phyloP scores from a whole-genome alignment of 2,113 vertebrate species.

The Labeo rohita region DNA sequence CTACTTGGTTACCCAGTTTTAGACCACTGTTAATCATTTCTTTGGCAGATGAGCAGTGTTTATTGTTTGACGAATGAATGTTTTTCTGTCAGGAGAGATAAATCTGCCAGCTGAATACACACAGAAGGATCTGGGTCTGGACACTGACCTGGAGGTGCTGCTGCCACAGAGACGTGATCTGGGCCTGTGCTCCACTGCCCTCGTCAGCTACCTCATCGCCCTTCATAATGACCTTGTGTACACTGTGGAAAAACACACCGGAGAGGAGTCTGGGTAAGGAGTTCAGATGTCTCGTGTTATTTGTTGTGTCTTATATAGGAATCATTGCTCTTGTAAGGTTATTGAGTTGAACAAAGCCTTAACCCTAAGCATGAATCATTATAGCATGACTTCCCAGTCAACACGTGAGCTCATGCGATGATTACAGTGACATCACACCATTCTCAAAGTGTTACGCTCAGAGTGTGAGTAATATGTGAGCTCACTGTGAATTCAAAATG shows the following conservation, averaged over 20 bases:
- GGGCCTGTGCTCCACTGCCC: constrained; percentile 89
- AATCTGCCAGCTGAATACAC: constrained; percentile 84
- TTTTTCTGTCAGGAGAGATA: constrained; percentile 82
- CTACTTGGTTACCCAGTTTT: neutral
- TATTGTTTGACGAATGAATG: neutral
- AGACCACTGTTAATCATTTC: neutral
- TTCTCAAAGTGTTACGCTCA: too few species aligned
- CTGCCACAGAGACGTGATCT: constrained; percentile 84
- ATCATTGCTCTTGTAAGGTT: neutral
- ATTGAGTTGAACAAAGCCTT: neutral
- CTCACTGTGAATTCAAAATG: too few species aligned
- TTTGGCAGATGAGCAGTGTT: neutral
- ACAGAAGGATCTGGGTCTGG: constrained; percentile 74
- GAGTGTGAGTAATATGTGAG: too few species aligned
- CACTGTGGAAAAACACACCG: constrained; percentile 75
- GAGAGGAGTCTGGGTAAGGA: constrained; percentile 79
- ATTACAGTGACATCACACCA: too few species aligned
- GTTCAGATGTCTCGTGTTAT: constrained; percentile 3
- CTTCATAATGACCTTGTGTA: constrained; percentile 87
- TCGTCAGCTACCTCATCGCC: constrained; percentile 88
- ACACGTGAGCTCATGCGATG: too few species aligned
- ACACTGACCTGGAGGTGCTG: constrained; percentile 79
- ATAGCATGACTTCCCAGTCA: too few species aligned
- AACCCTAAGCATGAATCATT: neutral
- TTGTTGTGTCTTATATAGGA: neutral